Base-by-base conservation (phyloP, 2,797 vertebrate genomes). In the Tympanoctomys barrerae region DNA sequence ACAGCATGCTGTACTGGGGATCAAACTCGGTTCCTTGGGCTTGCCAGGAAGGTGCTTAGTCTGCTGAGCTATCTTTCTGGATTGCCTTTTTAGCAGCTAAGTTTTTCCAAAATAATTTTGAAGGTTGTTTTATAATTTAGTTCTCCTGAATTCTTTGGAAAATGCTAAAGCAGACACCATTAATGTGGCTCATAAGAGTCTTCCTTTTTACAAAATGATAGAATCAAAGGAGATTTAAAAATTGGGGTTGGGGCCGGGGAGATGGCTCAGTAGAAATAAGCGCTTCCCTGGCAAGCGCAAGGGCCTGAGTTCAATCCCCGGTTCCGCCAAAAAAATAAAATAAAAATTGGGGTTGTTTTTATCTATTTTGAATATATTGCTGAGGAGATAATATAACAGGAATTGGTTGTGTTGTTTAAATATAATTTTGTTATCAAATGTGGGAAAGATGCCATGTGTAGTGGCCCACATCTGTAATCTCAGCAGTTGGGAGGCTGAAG, bases 171-270 rank as follows among this genome's bases (percentile, higher is more conserved):
- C 81, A 82, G 26, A 77, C 66, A 22, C 83, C 12, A 83, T 6
- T 77, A 78, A 66, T 91, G 4, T 84, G 57, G 61, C 33, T 92
- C 13, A 16, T 16, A 78, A 42, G 62, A 89, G 59, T 62, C 54
- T 62, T 95, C 42, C 28, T 93, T 94, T 85, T 90, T 68, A 91
- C 49, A 91, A 89, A 93, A 78, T 91, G n/a, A 87, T 70, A 88
- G 39, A 89, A 42, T 94, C 59, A 70, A 80, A 90, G 57, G 83
- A 66, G 13, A 77, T 77, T 78, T 81, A 90, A 24, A 62, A 87
- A 49, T 46, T 46, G 64, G 86, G 70, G n/a, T n/a, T n/a, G n/a
- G n/a, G n/a, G n/a, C n/a, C n/a, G n/a, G n/a, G n/a, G n/a, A n/a
- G n/a, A n/a, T n/a, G 39, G 39, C 39, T 39, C 39, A 39, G 39